phyloP scores from a whole-genome alignment of 2,113 vertebrate species.

The Cercocebus atys region DNA sequence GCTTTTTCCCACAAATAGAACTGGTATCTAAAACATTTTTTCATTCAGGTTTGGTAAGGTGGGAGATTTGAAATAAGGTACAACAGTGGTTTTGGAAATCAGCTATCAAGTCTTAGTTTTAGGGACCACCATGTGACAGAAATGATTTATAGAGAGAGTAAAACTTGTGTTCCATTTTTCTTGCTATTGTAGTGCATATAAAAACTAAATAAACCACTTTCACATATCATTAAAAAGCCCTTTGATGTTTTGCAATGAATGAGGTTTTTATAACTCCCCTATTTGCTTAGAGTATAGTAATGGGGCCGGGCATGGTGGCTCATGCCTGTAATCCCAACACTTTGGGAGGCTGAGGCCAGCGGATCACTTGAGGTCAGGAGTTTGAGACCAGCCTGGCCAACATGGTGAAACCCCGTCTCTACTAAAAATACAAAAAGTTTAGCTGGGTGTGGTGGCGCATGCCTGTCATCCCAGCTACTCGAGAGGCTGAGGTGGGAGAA shows the following conservation, averaged over 20 bases:
- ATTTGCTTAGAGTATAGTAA: neutral
- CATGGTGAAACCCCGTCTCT: too few species aligned
- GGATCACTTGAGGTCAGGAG: too few species aligned
- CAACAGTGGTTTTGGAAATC: neutral
- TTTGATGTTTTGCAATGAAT: constrained; percentile 29
- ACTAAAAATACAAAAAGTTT: too few species aligned
- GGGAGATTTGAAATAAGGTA: constrained; percentile 4
- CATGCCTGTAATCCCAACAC: too few species aligned
- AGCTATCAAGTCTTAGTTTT: neutral
- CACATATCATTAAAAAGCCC: neutral
- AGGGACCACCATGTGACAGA: neutral
- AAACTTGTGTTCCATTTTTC: neutral
- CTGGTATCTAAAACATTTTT: neutral
- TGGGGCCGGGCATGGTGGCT: neutral
- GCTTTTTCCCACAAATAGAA: neutral
- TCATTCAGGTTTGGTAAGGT: neutral
- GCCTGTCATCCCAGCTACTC: too few species aligned
- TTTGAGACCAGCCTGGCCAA: too few species aligned
- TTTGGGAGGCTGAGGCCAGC: too few species aligned
- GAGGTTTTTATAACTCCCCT: neutral
- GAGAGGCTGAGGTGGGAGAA: too few species aligned
- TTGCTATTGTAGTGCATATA: neutral
- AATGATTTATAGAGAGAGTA: neutral
- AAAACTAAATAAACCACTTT: neutral
- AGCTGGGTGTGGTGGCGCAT: too few species aligned